Evolutionary conservation across 2,888 invertebrate genomes (phyloP).

Genomic region (Spatulosminthurus flaviceps): DNA sequence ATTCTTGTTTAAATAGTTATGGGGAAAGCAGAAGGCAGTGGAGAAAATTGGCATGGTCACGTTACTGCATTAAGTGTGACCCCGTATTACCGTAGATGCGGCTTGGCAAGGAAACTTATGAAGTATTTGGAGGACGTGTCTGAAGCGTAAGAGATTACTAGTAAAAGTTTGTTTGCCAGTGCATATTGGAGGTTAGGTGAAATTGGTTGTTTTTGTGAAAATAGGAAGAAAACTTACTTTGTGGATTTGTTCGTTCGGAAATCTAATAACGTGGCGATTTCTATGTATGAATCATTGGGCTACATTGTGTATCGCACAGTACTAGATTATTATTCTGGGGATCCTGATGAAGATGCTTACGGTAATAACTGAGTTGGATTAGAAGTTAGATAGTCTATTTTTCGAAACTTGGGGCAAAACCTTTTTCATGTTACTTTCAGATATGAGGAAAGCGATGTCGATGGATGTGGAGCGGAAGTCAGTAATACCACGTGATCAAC

Average conservation of each 20-base stretch:
- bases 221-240: slow-evolving; percentile 93
- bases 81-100: slow-evolving; percentile 90
- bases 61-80: slow-evolving; percentile 98
- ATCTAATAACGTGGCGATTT: slow-evolving; percentile 95
- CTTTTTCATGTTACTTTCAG: slow-evolving; percentile 70
- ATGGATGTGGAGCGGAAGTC: slow-evolving; percentile 91
- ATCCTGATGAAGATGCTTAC: slow-evolving; percentile 98
- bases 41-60: slow-evolving; percentile 99
- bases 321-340: slow-evolving; percentile 97
- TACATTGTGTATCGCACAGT: slow-evolving; percentile 97
- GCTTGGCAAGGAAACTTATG: slow-evolving; percentile 93
- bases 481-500: slow-evolving; percentile 90
- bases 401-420: too few relatives aligned
- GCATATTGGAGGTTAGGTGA: not conserved
- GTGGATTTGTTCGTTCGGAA: slow-evolving; percentile 98
- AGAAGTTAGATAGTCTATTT: not conserved
- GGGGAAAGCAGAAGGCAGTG: slow-evolving; percentile 97
- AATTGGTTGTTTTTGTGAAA: not conserved
- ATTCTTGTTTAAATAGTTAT: slow-evolving; percentile 76
- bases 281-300: slow-evolving; percentile 95
- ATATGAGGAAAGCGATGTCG: slow-evolving; percentile 98
- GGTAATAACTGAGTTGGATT: slow-evolving; percentile 71
- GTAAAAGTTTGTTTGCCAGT: not conserved
- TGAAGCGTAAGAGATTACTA: slow-evolving; percentile 77
- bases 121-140: slow-evolving; percentile 93